phyloP scores from a whole-genome alignment of 1,140 invertebrate species.

The Temnothorax longispinosus region DNA sequence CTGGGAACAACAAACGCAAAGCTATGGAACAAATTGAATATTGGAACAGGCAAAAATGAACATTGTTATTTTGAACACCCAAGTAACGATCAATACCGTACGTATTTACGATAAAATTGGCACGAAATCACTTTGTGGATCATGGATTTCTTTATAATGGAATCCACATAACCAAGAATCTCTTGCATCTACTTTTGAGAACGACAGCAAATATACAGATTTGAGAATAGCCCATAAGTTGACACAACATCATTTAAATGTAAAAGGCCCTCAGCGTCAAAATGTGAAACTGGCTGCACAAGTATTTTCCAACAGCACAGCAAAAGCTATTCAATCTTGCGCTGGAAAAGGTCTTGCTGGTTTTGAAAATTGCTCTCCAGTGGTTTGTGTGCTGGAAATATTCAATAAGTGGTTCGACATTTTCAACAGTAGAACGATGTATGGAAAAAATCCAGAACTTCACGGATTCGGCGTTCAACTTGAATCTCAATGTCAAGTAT shows the following conservation, averaged over 20 bases:
- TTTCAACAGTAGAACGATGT: background rate
- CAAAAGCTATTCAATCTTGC: background rate
- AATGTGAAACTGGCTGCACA: background rate
- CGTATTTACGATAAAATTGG: background rate
- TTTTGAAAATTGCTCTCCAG: background rate
- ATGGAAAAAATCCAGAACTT: background rate
- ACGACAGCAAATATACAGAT: background rate
- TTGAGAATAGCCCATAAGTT: background rate
- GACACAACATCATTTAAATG: background rate
- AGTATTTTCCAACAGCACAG: background rate
- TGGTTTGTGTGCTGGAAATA: background rate
- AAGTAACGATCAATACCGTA: background rate
- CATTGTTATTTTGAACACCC: background rate
- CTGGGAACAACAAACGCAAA: background rate
- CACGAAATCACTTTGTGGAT: constrained; percentile 1
- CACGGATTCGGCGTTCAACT: background rate
- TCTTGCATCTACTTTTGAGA: background rate
- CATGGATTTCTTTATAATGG: background rate
- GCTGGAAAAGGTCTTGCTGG: background rate
- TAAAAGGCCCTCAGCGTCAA: background rate
- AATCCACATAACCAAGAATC: background rate
- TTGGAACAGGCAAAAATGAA: background rate
- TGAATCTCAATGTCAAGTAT: background rate
- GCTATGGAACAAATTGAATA: background rate
- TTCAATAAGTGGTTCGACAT: background rate